Conservation (phyloP, 2,888 invertebrate species). For the Sesia bembeciformis region DNA sequence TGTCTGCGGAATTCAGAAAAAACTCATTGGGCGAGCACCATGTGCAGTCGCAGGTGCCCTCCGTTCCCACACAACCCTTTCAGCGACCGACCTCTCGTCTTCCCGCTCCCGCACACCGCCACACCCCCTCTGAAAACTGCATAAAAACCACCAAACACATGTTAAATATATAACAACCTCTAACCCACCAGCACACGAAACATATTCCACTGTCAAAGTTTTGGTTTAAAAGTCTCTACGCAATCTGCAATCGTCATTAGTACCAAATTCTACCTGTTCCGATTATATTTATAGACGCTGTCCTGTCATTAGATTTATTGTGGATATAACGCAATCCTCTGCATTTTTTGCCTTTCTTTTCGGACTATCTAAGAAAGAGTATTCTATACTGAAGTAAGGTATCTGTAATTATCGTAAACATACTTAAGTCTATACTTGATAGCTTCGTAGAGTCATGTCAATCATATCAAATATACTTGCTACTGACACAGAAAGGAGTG, state of each 20-base stretch:
- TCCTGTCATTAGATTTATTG: conserved; percentile 74
- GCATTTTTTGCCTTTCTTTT: conserved; percentile 53
- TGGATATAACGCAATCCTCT: conserved; percentile 68
- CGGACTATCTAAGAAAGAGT: not conserved
- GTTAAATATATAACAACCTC: conserved; percentile 17
- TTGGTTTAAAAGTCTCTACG: conserved; percentile 21
- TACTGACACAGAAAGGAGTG: too few species aligned
- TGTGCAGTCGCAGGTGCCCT: conserved; percentile 74
- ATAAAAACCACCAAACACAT: conserved; percentile 35
- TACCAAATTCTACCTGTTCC: conserved; percentile 70
- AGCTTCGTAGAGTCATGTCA: too few species aligned
- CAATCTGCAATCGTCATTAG: conserved; percentile 35
- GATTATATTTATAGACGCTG: conserved; percentile 67
- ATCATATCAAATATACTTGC: too few species aligned
- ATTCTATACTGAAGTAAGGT: too few species aligned
- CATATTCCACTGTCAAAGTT: conserved; percentile 10
- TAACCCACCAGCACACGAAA: conserved; percentile 5
- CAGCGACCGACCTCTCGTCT: conserved; percentile 50
- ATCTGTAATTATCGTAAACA: too few species aligned
- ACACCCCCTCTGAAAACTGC: conserved; percentile 31
- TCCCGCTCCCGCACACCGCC: conserved; percentile 25
- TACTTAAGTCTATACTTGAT: too few species aligned
- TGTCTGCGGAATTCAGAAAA: conserved; percentile 65
- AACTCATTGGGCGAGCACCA: conserved; percentile 60
- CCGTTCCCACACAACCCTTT: conserved; percentile 76